A percentile compares a stretch with the other conserved stretches of the same genome.
Evolutionary conservation across 1,140 invertebrate genomes (phyloP).

Genomic region (Papilio glaucus): DNA sequence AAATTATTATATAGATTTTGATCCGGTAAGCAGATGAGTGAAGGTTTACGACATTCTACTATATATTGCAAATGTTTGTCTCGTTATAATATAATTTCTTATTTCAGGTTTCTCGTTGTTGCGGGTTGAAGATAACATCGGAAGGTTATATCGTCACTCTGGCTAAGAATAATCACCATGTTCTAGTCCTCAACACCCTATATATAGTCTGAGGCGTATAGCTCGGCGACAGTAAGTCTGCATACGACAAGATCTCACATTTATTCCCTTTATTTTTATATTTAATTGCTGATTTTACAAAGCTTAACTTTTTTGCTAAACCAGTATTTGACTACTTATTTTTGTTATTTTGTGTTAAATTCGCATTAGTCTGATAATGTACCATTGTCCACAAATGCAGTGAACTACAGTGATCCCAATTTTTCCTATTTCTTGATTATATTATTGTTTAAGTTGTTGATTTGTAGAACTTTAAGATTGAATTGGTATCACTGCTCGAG

Average conservation of each 20-base stretch:
- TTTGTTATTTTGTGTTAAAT: conserved; percentile 80
- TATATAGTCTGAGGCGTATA: conserved; percentile 91
- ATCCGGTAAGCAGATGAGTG: too few species aligned
- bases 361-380: conserved; percentile 75
- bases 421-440: conserved; percentile 59
- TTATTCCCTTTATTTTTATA: conserved; percentile 83
- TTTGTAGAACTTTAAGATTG: conserved; percentile 57
- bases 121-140: conserved; percentile 97
- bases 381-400: conserved; percentile 62
- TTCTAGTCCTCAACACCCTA: conserved; percentile 97
- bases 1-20: too few species aligned
- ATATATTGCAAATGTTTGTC: not conserved
- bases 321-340: conserved; percentile 81
- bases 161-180: conserved; percentile 99
- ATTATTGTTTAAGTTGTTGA: conserved; percentile 52
- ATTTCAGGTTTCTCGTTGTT: conserved; percentile 96
- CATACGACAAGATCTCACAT: conserved; percentile 83
- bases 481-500: conserved; percentile 66
- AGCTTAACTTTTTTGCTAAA: conserved; percentile 83
- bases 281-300: conserved; percentile 83
- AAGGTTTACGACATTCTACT: too few species aligned
- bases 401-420: conserved; percentile 60
- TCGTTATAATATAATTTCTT: not conserved
- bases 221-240: conserved; percentile 81
- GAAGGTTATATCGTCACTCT: conserved; percentile 98